Percentiles rank a stretch among this genome's conserved stretches.
Conservation (phyloP, 2,888 invertebrate genomes). For the Oscheius sp. region DNA sequence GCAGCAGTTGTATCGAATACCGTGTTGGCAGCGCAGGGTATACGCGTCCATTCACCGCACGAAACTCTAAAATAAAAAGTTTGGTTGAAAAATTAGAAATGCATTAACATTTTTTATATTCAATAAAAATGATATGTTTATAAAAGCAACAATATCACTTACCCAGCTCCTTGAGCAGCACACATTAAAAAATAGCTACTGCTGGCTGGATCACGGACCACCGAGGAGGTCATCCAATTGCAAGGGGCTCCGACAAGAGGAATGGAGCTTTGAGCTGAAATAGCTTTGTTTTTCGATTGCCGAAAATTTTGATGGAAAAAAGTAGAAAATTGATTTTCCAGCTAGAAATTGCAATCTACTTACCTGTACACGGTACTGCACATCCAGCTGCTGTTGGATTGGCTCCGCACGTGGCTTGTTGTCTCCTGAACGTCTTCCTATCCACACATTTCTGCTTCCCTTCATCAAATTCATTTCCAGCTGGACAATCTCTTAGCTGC, state of each 20-base stretch:
- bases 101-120: no score
- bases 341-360: neutral
- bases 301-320: neutral
- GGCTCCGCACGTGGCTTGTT: conserved; percentile 51
- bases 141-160: no score
- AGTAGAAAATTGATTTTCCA: neutral
- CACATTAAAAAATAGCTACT: conserved; percentile 66
- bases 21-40: conserved; percentile 61
- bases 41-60: conserved; percentile 67
- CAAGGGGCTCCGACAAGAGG: conserved; percentile 56
- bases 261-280: conserved; percentile 27
- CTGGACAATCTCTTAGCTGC: conserved; percentile 61
- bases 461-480: conserved; percentile 62
- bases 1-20: conserved; percentile 38
- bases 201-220: conserved; percentile 54
- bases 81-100: conserved; percentile 25
- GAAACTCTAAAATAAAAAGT: conserved; percentile 47
- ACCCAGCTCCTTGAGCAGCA: conserved; percentile 56
- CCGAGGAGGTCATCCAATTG: conserved; percentile 60
- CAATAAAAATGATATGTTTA: no score
- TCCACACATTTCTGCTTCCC: conserved; percentile 54
- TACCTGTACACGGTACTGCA: conserved; percentile 45
- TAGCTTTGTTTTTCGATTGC: neutral
- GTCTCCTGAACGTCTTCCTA: conserved; percentile 55
- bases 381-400: conserved; percentile 50